Conservation (phyloP, 2,797 vertebrate genomes). For the Karalla daura region DNA sequence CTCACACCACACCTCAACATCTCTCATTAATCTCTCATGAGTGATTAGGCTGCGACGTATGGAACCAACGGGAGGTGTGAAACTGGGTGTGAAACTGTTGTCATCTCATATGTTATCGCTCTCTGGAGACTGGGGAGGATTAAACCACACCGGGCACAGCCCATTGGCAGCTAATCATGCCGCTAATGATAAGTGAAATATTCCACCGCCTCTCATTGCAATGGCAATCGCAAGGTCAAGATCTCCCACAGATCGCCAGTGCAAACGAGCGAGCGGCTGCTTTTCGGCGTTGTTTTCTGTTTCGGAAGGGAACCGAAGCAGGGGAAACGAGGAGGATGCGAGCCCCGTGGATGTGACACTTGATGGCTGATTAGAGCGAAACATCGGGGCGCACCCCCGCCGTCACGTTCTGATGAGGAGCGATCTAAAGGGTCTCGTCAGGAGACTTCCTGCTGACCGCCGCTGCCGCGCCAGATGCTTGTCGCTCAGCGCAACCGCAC, state of each 20-base stretch:
- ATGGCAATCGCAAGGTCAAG: conserved; percentile 70
- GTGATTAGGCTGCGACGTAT: conserved; percentile 76
- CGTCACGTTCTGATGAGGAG: conserved; percentile 68
- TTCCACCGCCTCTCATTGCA: conserved; percentile 62
- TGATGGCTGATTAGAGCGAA: conserved; percentile 74
- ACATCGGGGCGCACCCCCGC: conserved; percentile 57
- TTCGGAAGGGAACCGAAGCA: conserved; percentile 33
- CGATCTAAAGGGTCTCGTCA: conserved; percentile 69
- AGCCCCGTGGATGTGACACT: conserved; percentile 56
- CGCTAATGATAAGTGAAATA: conserved; percentile 78
- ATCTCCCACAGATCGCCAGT: conserved; percentile 36
- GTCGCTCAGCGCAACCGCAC: conserved; percentile 32
- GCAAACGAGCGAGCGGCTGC: conserved; percentile 14
- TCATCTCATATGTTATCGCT: conserved; percentile 79
- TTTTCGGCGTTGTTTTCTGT: conserved; percentile 43
- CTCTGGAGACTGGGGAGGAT: conserved; percentile 71
- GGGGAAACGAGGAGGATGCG: conserved; percentile 38
- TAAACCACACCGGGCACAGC: conserved; percentile 69
- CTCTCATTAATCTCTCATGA: conserved; percentile 83
- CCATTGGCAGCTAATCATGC: conserved; percentile 81
- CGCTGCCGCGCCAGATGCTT: conserved; percentile 66
- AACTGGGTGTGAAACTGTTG: conserved; percentile 82
- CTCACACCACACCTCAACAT: conserved; percentile 75
- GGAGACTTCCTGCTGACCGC: conserved; percentile 66
- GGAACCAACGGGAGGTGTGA: conserved; percentile 75